Evolutionary conservation across 2,888 invertebrate species (phyloP).

Genomic region (Athalia rosae): DNA sequence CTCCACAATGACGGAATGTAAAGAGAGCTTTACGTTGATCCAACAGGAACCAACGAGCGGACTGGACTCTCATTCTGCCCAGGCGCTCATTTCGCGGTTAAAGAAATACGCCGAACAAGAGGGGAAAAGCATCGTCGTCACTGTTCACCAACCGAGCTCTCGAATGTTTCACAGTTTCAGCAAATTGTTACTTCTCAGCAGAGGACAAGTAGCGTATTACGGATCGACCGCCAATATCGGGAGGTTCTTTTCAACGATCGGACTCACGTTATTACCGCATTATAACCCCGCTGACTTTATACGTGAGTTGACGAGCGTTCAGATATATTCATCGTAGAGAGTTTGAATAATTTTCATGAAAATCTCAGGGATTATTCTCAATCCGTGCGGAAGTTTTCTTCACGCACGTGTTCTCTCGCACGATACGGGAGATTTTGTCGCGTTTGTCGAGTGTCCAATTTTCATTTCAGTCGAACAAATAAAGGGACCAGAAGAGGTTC

Average conservation of each 20-base stretch:
- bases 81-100: conserved; percentile 82
- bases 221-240: conserved; percentile 84
- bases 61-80: conserved; percentile 87
- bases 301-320: conserved; percentile 75
- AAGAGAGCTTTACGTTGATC: neutral
- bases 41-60: conserved; percentile 88
- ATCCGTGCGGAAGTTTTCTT: no score
- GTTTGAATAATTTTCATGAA: no score
- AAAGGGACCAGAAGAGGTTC: conserved; percentile 81
- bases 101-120: conserved; percentile 85
- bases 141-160: conserved; percentile 89
- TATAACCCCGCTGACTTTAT: conserved; percentile 92
- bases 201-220: conserved; percentile 86
- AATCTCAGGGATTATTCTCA: no score
- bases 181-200: conserved; percentile 81
- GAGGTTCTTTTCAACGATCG: conserved; percentile 82
- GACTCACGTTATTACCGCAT: conserved; percentile 83
- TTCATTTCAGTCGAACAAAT: conserved; percentile 82
- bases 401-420: neutral
- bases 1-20: neutral
- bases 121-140: conserved; percentile 86
- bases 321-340: neutral
- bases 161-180: conserved; percentile 90
- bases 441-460: conserved; percentile 14
- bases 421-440: neutral